These are phyloP conservation scores for Drosophila saltans DNA, from an alignment of 1,140 invertebrate species.

Conservation along the genomic window DNA sequence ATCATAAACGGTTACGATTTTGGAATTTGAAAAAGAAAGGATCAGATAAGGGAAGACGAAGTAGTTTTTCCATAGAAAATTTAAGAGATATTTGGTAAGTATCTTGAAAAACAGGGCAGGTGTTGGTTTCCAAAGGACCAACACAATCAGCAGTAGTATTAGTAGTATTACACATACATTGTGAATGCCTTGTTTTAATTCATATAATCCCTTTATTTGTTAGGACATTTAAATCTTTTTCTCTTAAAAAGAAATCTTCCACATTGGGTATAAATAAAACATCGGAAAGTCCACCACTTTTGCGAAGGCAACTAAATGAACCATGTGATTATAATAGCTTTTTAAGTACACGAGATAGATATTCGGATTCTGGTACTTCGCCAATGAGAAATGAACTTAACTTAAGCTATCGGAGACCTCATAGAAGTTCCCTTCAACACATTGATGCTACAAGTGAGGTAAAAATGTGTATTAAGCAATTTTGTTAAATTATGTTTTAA, in stretches of 20 bases:
- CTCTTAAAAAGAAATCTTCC: conserved; percentile 78
- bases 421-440: conserved; percentile 69
- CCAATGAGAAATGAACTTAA: conserved; percentile 27
- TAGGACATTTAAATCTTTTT: conserved; percentile 77
- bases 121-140: no score
- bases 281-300: conserved; percentile 78
- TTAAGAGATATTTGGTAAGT: conserved; percentile 85
- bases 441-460: conserved; percentile 46
- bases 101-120: no score
- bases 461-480: neutral
- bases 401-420: conserved; percentile 36
- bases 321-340: conserved; percentile 12
- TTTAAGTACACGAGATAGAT: conserved; percentile 20
- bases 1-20: conserved; percentile 85
- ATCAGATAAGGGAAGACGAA: conserved; percentile 78
- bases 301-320: conserved; percentile 50
- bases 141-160: no score
- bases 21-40: conserved; percentile 83
- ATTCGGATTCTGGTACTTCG: conserved; percentile 1
- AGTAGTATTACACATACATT: no score
- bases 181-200: no score
- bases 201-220: conserved; percentile 16
- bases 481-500: neutral
- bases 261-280: conserved; percentile 83
- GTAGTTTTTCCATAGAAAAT: conserved; percentile 85